Evolutionary conservation across 2,797 vertebrate genomes (phyloP), one percentile per base, ranked within the genome.

Genomic region (Vespertilio murinus): DNA sequence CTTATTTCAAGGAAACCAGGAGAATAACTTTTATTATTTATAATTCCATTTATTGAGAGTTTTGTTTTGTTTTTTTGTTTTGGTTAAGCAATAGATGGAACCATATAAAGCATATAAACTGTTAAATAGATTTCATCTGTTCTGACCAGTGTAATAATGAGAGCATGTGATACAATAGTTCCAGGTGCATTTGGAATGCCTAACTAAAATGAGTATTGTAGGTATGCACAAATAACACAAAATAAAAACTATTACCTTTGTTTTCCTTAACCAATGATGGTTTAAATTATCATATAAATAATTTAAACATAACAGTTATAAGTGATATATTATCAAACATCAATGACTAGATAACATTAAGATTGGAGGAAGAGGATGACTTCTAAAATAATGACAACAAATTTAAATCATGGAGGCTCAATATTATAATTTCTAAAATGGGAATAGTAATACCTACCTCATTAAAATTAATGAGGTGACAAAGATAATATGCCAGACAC

Each of bases 381-480:
- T 64, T 93, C 25, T 1, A 82, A 80, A 89, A 77, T 28, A 42
- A 49, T 42, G 40, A 88, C 38, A 78, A 23, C 13, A 86, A 52
- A 65, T 40, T 59, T 91, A 92, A 84, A 52, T 65, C 6, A 28
- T 65, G 25, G 42, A 40, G n/a, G 20, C 49, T 88, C n/a, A 80
- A 25, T 94, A 74, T 40, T 61, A 25, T 88, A 56, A 88, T 87
- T 93, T 88, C 42, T 93, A 88, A 90, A 87, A 69, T 94, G 22
- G 25, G 23, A 69, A 65, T 40, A 59, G 30, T 75, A 67, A 74
- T 38, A 74, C 28, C 1, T 8, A 80, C 14, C 47, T 84, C 18
- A 18, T 84, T 95, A 79, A 85, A 64, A 70, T 75, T 69, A 83
- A 47, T 38, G 8, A 82, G 38, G 40, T 74, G 42, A 75, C 28